phyloP scores from a whole-genome alignment of 2,888 invertebrate species.

The Meiosimyza decipiens region DNA sequence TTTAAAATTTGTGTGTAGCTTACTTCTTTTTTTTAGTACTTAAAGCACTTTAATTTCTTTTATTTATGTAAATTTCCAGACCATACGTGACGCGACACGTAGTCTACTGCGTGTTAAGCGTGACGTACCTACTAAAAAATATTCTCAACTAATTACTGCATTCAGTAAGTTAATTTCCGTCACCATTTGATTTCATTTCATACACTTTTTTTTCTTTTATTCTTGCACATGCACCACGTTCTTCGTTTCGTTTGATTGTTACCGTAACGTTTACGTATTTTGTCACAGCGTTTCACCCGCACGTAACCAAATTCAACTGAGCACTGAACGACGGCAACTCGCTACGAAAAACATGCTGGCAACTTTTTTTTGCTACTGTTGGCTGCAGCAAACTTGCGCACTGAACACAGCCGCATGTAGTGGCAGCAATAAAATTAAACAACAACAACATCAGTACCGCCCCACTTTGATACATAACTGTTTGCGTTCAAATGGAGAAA shows the following conservation, averaged over 20 bases:
- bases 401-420: background rate
- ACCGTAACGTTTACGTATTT: slow-evolving; percentile 1
- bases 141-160: slow-evolving; percentile 12
- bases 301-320: slow-evolving; percentile 59
- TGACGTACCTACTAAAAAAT: background rate
- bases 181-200: slow-evolving; percentile 8
- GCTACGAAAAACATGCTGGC: slow-evolving; percentile 27
- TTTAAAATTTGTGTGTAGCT: too few species aligned
- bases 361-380: background rate
- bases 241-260: slow-evolving; percentile 6
- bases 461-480: too few species aligned
- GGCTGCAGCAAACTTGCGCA: slow-evolving; percentile 24
- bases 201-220: background rate
- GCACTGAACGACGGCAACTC: slow-evolving; percentile 51
- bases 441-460: background rate
- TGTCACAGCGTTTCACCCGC: slow-evolving; percentile 50
- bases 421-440: background rate
- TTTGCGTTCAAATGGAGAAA: too few species aligned
- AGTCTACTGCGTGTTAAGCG: too few species aligned
- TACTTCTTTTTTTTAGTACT: too few species aligned
- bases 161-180: slow-evolving; percentile 8
- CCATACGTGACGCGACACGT: slow-evolving; percentile 17
- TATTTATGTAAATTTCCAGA: slow-evolving; percentile 28
- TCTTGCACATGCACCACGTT: slow-evolving; percentile 2
- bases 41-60: too few species aligned